phyloP scores from a whole-genome alignment of 2,888 invertebrate species.

The Ophraella communa region DNA sequence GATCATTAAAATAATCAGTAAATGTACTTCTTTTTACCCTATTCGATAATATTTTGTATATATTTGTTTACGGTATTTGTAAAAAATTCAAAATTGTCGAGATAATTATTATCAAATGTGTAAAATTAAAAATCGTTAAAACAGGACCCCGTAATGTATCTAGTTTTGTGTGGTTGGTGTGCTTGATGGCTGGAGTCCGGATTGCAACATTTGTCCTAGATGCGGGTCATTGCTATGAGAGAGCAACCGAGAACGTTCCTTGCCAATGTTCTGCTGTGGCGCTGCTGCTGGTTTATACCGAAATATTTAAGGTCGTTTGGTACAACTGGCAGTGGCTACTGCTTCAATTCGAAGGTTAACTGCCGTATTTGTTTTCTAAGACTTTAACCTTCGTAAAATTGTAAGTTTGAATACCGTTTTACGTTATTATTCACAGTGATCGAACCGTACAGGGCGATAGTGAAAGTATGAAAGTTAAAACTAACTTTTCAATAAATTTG shows the following conservation, averaged over 20 bases:
- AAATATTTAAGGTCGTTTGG: constrained; percentile 58
- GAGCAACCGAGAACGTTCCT: constrained; percentile 56
- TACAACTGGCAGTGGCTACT: constrained; percentile 26
- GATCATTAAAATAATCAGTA: no score
- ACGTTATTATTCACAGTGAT: background rate
- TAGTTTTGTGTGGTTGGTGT: constrained; percentile 33
- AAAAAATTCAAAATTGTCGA: no score
- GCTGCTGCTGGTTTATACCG: constrained; percentile 51
- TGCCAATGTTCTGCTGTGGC: background rate
- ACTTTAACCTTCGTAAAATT: background rate
- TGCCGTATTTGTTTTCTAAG: background rate
- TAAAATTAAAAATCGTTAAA: background rate
- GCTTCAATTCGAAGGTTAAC: background rate
- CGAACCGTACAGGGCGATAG: background rate
- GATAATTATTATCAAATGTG: no score
- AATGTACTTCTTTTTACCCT: no score
- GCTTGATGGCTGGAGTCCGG: constrained; percentile 34
- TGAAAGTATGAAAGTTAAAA: no score
- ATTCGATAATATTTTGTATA: no score
- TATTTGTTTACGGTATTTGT: no score
- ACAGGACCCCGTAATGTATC: constrained; percentile 12
- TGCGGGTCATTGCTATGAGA: constrained; percentile 61
- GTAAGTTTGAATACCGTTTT: background rate
- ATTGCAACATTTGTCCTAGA: constrained; percentile 61
- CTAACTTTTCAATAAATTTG: no score